These are phyloP conservation scores for Pseudochirops corinnae DNA, from an alignment of 2,797 vertebrate species.

Conservation along the genomic window DNA sequence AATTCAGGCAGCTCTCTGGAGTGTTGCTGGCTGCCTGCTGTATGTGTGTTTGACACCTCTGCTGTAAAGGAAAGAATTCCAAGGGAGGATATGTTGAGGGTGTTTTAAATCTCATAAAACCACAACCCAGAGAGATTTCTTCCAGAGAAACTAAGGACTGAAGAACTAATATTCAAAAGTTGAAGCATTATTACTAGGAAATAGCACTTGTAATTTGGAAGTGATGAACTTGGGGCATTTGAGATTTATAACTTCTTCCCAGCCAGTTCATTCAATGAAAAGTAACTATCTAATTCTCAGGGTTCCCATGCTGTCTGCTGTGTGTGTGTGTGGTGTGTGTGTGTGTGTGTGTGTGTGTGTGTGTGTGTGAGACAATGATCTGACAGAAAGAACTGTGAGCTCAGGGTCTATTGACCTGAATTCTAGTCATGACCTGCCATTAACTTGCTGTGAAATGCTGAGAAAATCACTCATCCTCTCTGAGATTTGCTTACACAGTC, in stretches of 20 bases:
- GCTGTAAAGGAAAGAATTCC: slow-evolving; percentile 57
- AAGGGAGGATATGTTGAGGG: slow-evolving; percentile 15
- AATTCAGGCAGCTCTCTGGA: not conserved
- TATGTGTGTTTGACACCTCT: not conserved
- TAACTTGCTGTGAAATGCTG: not conserved
- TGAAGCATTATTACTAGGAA: not conserved
- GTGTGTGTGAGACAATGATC: not conserved
- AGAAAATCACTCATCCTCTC: slow-evolving; percentile 3
- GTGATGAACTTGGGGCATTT: slow-evolving; percentile 15
- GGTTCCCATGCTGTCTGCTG: not conserved
- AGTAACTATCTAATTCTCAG: not conserved
- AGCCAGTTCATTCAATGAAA: not conserved
- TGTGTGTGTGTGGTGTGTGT: not conserved
- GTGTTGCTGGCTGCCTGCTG: not conserved
- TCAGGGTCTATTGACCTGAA: not conserved
- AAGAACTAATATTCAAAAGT: slow-evolving; percentile 23
- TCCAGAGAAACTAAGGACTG: slow-evolving; percentile 17
- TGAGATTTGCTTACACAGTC: slow-evolving; percentile 15
- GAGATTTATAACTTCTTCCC: slow-evolving; percentile 37
- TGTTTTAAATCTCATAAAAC: slow-evolving; percentile 38
- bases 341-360: not conserved
- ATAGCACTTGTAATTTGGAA: slow-evolving; percentile 4
- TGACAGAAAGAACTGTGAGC: not conserved
- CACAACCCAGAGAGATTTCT: not conserved
- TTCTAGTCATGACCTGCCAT: not conserved